Evolutionary conservation across 2,113 vertebrate genomes (phyloP), one percentile per base, ranked within the genome.

Genomic region (Aleadryas rufinucha): DNA sequence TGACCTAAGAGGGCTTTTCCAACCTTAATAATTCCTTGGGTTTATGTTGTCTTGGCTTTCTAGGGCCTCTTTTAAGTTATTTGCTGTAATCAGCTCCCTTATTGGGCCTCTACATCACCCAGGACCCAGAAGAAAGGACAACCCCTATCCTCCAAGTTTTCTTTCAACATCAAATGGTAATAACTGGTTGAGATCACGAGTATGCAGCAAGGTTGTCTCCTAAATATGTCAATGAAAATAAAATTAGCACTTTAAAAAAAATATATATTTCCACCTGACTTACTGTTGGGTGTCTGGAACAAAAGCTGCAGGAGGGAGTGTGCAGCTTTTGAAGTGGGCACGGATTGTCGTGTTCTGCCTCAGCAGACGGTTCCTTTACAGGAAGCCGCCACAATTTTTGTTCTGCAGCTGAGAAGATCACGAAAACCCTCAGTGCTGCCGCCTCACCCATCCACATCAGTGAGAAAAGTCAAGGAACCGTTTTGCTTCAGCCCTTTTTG

Each of bases 311-410:
- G 66, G 59, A 87, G n/a, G 1, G 49, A 80, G 45, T 0, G 0
- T 0, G 0, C 11, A 9, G 39, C 3, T 5, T 89, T 96, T 96
- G 89, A 93, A 89, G 82, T 70, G 63, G 90, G 84, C 74, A 63
- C 2, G 0, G 35, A 35, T 42, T 3, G 7, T 91, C 30, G 3
- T 9, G 56, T 85, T 93, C 95, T 96, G 63, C 39, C 66, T 93
- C 75, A 86, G 71, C 59, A 57, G 59, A 54, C 0, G 0, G 75
- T 23, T 95, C 37, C 65, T 87, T 95, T 65, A 89, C 81, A 96
- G 92, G 95, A 97, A 96, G 20, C 75, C 47, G 23, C 47, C 80
- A 75, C 65, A 60, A 70, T 39, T 83, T 87, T 90, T 80, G 59
- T 91, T 93, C 63, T 83, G 59, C 65, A 90, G 42, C 49, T 7